Percentiles rank a stretch among this genome's conserved stretches.
Evolutionary conservation across 1,140 invertebrate genomes (phyloP).

Genomic region (Drosophila ironensis): DNA sequence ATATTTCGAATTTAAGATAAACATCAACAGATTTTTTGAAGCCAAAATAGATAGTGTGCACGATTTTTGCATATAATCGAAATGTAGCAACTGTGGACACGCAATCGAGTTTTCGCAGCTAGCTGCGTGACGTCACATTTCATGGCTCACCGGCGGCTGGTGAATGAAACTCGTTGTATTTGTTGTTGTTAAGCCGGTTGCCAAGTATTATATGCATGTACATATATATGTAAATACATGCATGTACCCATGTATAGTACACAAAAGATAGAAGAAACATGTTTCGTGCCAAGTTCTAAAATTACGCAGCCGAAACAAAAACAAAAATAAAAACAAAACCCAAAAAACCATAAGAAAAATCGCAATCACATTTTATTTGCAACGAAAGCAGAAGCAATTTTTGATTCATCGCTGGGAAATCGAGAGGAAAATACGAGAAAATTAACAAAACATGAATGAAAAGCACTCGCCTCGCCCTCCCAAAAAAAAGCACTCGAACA

Average conservation of each 20-base stretch:
- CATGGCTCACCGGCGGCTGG: conserved; percentile 21
- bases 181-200: conserved; percentile 24
- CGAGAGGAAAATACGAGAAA: conserved; percentile 56
- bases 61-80: background rate
- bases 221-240: background rate
- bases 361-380: conserved; percentile 6
- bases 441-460: no score
- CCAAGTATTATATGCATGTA: conserved; percentile 31
- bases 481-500: no score
- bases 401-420: conserved; percentile 55
- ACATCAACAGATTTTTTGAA: background rate
- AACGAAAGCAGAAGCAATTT: conserved; percentile 4
- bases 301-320: conserved; percentile 58
- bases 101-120: conserved; percentile 25
- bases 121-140: conserved; percentile 51
- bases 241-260: background rate
- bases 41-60: background rate
- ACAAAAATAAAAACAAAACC: conserved; percentile 18
- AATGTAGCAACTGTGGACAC: conserved; percentile 35
- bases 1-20: no score
- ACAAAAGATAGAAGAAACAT: conserved; percentile 35
- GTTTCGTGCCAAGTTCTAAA: conserved; percentile 76
- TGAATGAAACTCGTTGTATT: conserved; percentile 54
- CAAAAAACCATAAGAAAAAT: no score
- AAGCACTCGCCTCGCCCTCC: no score